Conservation (phyloP, 2,113 vertebrate genomes). For the Halichoeres trimaculatus region DNA sequence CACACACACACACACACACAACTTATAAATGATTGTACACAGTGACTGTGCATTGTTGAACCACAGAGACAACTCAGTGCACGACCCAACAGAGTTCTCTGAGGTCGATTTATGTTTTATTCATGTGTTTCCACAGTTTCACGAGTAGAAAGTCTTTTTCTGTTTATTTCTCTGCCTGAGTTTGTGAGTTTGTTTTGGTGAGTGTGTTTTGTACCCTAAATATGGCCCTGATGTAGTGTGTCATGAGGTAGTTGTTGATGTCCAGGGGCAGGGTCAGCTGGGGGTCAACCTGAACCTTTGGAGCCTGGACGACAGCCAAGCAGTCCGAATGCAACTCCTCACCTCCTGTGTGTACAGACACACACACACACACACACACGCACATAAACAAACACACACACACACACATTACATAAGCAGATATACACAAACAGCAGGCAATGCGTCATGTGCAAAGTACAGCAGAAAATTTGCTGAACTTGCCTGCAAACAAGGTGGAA, state of each 20-base stretch:
- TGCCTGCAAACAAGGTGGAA: conserved; percentile 30
- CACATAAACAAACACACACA: conserved; percentile 46
- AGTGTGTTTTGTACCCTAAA: conserved; percentile 87
- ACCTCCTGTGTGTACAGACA: conserved; percentile 64
- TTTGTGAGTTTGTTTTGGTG: background rate
- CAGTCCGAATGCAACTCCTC: conserved; percentile 80
- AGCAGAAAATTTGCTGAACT: conserved; percentile 25
- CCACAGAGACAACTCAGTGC: background rate
- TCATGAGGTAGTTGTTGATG: conserved; percentile 96
- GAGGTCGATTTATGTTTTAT: conserved; percentile 3
- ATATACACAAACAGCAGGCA: conserved; percentile 13
- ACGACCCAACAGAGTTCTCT: background rate
- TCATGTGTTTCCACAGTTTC: background rate
- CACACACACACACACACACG: conserved; percentile 33
- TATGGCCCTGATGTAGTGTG: conserved; percentile 90
- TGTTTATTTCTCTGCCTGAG: background rate
- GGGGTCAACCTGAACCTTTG: conserved; percentile 86
- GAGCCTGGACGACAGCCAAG: conserved; percentile 86
- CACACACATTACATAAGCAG: conserved; percentile 18
- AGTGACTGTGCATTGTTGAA: background rate
- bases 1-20: background rate
- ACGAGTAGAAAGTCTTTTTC: background rate
- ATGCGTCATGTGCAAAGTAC: conserved; percentile 26
- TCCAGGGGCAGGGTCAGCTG: conserved; percentile 92
- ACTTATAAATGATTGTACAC: background rate